Evolutionary conservation across 2,113 vertebrate species (phyloP).

Genomic region (Phoenicopterus ruber): DNA sequence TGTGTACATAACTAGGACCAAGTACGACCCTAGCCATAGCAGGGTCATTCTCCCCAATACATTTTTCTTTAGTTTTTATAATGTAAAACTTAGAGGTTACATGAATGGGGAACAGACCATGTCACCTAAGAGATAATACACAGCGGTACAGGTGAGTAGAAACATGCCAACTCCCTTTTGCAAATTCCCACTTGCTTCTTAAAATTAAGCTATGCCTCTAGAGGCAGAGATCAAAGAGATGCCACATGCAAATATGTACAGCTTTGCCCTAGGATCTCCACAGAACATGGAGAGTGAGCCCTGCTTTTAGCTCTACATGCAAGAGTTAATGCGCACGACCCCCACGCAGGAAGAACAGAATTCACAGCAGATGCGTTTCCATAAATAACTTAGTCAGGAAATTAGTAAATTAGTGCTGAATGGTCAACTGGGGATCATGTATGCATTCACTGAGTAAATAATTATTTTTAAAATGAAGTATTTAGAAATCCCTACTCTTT

Average conservation of each 20-base stretch:
- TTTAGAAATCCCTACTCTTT: neutral
- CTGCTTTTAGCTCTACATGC: neutral
- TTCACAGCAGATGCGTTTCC: neutral
- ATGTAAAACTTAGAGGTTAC: neutral
- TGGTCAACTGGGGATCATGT: neutral
- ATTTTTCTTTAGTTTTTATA: neutral
- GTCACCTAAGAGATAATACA: fast-evolving
- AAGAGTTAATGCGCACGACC: neutral
- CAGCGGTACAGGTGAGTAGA: neutral
- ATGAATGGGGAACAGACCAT: neutral
- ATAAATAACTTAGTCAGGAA: slow-evolving; percentile 36
- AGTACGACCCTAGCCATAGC: neutral
- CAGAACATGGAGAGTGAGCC: neutral
- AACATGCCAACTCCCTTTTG: neutral
- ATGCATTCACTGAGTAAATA: slow-evolving; percentile 14
- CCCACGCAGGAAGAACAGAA: neutral
- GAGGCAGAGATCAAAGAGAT: neutral
- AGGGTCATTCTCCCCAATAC: neutral
- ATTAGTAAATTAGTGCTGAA: slow-evolving; percentile 13
- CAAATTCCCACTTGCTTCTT: neutral
- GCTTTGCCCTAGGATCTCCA: neutral
- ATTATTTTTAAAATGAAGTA: slow-evolving; percentile 14
- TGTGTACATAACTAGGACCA: neutral
- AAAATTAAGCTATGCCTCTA: neutral
- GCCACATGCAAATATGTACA: neutral